Evolutionary conservation across 2,888 invertebrate species (phyloP), one percentile per base, ranked within the genome.

Genomic region (Tetheella fluctuosa): DNA sequence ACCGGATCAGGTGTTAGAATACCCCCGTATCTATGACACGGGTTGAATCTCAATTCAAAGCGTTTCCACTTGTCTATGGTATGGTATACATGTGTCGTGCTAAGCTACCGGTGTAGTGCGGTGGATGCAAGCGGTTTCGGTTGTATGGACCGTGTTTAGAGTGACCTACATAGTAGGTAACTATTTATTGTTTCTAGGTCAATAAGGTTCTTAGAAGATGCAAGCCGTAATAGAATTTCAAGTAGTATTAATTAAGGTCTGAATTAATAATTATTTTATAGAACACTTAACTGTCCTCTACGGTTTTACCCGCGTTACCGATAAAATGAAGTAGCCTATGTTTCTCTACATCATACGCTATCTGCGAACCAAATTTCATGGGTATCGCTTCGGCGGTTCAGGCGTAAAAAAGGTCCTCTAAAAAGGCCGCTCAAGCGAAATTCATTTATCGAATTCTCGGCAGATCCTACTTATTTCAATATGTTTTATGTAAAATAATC

Each of bases 1-100:
- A 15, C 17, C 48, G 20, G 48, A 48, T 48, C 48, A 48, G 48
- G 48, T 48, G 48, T 48, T 48, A 48, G 48, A 48, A 10, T 20
- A 48, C 20, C 20, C 17, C 48, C 48, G 8, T 48, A 48, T 48
- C 48, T 48, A 20, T 48, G 20, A 17, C 20, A 39, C n/a, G 39
- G n/a, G 39, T 20, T 20, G 48, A 48, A 48, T 42, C 42, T 42
- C 6, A 17, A 42, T 48, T 48, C 48, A 48, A 20, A 48, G 48
- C 48, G 20, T 48, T 48, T 17, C n/a, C 42, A 20, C 6, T 48
- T 10, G 42, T 48, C 48, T 48, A 20, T 48, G 48, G 48, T 20
- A 48, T 20, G 48, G 10, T 48, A 20, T 48, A 48, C 20, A 10
- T 48, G 7, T 3, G n/a, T n/a, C 20, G 48, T 17, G 17, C 17